Base-by-base conservation (phyloP, 2,888 invertebrate genomes). In the Drosophila kambysellisi region DNA sequence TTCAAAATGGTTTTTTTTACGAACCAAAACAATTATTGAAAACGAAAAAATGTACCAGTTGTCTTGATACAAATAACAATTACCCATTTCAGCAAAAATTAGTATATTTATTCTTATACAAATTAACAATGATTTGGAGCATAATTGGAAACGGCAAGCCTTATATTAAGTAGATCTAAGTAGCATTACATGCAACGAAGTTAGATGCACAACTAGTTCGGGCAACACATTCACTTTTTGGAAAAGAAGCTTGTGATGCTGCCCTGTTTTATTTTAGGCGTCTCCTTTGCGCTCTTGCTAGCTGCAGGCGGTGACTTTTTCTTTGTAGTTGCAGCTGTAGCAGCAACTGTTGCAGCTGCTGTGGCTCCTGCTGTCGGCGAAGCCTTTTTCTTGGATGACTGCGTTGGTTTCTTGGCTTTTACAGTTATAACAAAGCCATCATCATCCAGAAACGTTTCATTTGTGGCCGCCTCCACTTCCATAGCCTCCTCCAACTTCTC, bases 351-450 rank as follows among this genome's bases (percentile, higher is more conserved):
- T 8, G 15, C 20, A 25, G 54, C 6, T 1, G 83, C 51, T 25
- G 79, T 37, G 0, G 62, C 33, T 48, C 77, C 58, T 39, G 74
- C 60, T 32, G 79, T 50, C 8, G 82, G 82, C 35, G 67, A 82
- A 53, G 56, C 67, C 65, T 68, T 91, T 29, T 79, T 87, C 25
- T 78, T 79, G 12, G 67, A 61, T 8, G 74, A 39, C 48, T 76
- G 81, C 51, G 33, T 58, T 51, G 60, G 53, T 61, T 90, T 89
- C 29, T 84, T 89, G 4, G 92, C 68, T 37, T 91, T 90, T 29
- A 92, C 85, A 5, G 92, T 92, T 41, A 93, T 88, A 37, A 92
- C 91, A 70, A 93, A 92, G 33, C 93, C 92, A 64, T 92, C 92
- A 3, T 93, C 93, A 76, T 92, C 92, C 41, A 92, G 74, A 75